phyloP scores from a whole-genome alignment of 1,140 invertebrate species.

The Varroa destructor region DNA sequence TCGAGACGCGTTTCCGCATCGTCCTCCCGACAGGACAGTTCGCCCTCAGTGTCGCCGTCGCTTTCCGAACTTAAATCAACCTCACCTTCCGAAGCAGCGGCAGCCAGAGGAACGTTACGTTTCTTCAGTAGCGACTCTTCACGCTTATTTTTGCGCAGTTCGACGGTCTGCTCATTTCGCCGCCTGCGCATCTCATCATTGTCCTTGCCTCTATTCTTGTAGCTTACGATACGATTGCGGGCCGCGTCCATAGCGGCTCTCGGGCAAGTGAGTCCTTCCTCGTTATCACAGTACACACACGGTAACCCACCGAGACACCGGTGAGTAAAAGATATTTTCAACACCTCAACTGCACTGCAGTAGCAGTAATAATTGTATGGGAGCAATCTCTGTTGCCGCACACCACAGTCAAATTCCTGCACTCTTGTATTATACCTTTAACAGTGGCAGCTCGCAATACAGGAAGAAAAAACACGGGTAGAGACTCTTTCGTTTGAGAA shows the following conservation, averaged over 20 bases:
- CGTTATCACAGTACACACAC: too few species aligned
- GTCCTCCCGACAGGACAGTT: constrained; percentile 33
- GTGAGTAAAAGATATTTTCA: too few species aligned
- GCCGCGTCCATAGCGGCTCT: constrained; percentile 1
- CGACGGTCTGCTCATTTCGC: constrained; percentile 85
- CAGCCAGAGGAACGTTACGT: constrained; percentile 72
- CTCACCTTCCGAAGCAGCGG: constrained; percentile 52
- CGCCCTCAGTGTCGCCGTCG: constrained; percentile 46
- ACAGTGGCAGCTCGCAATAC: too few species aligned
- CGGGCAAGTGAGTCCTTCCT: not conserved
- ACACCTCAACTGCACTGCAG: too few species aligned
- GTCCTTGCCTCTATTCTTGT: constrained; percentile 36
- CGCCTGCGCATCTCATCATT: constrained; percentile 72
- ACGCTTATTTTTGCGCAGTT: constrained; percentile 88
- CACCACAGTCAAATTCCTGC: too few species aligned
- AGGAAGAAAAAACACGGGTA: too few species aligned
- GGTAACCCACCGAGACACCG: too few species aligned
- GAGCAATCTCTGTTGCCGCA: too few species aligned
- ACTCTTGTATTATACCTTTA: too few species aligned
- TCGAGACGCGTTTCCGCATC: constrained; percentile 49
- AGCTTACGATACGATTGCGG: constrained; percentile 33
- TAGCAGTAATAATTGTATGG: too few species aligned
- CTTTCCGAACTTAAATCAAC: constrained; percentile 32
- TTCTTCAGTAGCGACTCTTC: constrained; percentile 89
- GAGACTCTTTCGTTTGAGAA: too few species aligned